A percentile compares a stretch with the other conserved stretches of the same genome.
Conservation (phyloP, 2,113 vertebrate species). For the Phycodurus eques region DNA sequence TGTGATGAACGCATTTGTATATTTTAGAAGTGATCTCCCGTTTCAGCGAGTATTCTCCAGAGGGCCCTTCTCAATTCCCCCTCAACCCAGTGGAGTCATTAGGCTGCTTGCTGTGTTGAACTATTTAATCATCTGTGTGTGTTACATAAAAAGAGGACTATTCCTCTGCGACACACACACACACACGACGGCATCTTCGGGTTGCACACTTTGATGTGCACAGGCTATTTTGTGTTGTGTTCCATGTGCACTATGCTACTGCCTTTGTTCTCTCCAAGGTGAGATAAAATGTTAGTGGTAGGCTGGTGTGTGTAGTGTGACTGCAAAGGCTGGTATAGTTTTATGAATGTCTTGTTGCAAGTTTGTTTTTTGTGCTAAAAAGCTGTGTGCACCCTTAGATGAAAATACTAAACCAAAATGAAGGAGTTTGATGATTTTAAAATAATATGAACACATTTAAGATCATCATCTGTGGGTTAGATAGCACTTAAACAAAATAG, state of each 20-base stretch:
- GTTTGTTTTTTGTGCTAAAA: slow-evolving; percentile 8
- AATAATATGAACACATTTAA: no score
- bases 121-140: slow-evolving; percentile 77
- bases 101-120: slow-evolving; percentile 72
- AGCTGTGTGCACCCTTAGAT: no score
- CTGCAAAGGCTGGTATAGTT: neutral
- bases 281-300: slow-evolving; percentile 57
- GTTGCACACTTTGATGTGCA: slow-evolving; percentile 65
- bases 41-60: slow-evolving; percentile 64
- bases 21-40: slow-evolving; percentile 67
- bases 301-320: slow-evolving; percentile 32
- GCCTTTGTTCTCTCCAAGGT: slow-evolving; percentile 58
- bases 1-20: slow-evolving; percentile 78
- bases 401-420: neutral
- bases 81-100: slow-evolving; percentile 75
- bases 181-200: slow-evolving; percentile 47
- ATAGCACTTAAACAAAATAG: no score
- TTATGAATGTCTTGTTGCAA: slow-evolving; percentile 12
- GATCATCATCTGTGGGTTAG: no score
- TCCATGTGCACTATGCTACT: slow-evolving; percentile 57
- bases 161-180: slow-evolving; percentile 68
- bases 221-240: slow-evolving; percentile 50
- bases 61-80: slow-evolving; percentile 63
- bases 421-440: neutral
- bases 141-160: slow-evolving; percentile 72